These are phyloP conservation scores for Sanderia malayensis DNA, from an alignment of 30 jellyfish, hydroid and myxozoan species.

Conservation along the genomic window DNA sequence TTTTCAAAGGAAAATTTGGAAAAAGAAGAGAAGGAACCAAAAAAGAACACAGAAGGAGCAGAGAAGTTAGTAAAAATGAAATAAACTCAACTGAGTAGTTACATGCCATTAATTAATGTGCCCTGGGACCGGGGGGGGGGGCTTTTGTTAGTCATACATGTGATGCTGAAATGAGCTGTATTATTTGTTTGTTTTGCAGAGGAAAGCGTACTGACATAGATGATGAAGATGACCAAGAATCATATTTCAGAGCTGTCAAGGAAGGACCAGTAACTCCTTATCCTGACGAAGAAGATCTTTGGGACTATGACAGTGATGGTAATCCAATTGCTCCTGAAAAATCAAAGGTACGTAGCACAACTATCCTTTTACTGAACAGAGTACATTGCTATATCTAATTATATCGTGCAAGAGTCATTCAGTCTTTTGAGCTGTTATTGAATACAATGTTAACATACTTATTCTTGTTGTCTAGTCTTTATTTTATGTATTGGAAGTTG, in stretches of 20 bases:
- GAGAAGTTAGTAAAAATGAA: background rate
- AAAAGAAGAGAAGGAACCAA: constrained; percentile 54
- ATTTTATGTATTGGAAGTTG: too few species aligned
- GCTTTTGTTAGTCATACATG: too few species aligned
- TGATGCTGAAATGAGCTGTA: too few species aligned
- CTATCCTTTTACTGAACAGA: too few species aligned
- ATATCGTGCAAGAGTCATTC: too few species aligned
- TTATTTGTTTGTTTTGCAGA: constrained; percentile 19
- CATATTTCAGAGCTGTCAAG: constrained; percentile 90
- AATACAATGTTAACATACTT: too few species aligned
- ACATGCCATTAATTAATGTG: too few species aligned
- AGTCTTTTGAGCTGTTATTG: too few species aligned
- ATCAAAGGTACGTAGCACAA: constrained; percentile 61
- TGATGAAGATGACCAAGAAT: constrained; percentile 97
- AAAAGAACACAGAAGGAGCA: constrained; percentile 3
- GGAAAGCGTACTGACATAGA: constrained; percentile 87
- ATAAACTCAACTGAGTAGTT: too few species aligned
- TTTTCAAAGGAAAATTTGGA: constrained; percentile 62
- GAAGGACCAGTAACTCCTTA: constrained; percentile 84
- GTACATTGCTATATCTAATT: too few species aligned
- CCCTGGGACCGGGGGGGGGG: too few species aligned
- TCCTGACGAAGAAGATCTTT: constrained; percentile 95
- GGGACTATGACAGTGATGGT: constrained; percentile 98
- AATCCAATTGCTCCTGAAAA: constrained; percentile 94
- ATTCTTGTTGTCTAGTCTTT: too few species aligned